Evolutionary conservation across 2,113 vertebrate genomes (phyloP).

Genomic region (Larimichthys polyactis): DNA sequence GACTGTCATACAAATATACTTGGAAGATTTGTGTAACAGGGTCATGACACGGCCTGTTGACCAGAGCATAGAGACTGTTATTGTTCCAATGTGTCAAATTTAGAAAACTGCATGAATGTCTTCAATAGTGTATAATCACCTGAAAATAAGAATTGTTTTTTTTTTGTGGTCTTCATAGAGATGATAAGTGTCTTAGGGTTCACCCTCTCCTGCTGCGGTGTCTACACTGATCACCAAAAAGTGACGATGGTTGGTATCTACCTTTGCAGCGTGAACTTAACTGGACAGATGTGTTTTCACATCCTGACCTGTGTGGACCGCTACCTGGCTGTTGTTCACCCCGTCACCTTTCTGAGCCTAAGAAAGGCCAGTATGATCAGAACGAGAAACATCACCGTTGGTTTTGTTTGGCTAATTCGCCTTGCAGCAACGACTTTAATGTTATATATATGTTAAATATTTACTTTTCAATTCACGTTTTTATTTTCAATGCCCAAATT

Average conservation of each 20-base stretch:
- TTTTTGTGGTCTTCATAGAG: slow-evolving; percentile 10
- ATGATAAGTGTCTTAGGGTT: neutral
- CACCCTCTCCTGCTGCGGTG: rapidly evolving
- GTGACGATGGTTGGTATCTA: rapidly evolving
- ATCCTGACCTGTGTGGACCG: slow-evolving; percentile 39
- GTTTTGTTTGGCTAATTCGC: no score
- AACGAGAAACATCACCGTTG: no score
- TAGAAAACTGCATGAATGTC: no score
- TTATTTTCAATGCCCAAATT: no score
- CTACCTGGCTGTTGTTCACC: slow-evolving; percentile 53
- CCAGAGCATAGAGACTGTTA: neutral
- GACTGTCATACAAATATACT: slow-evolving; percentile 8
- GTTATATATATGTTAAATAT: no score
- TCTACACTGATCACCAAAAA: rapidly evolving
- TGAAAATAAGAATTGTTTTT: no score
- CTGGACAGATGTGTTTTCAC: neutral
- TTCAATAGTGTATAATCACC: no score
- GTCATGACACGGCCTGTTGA: neutral
- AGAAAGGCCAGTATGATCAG: neutral
- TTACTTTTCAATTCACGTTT: no score
- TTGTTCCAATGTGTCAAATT: no score
- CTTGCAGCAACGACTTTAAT: no score
- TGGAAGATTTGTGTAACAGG: neutral
- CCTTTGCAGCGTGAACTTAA: rapidly evolving
- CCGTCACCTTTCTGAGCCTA: slow-evolving; percentile 34